Evolutionary conservation across 1,140 invertebrate species (phyloP), one percentile per base, ranked within the genome.

Genomic region (Drosophila setifemur): DNA sequence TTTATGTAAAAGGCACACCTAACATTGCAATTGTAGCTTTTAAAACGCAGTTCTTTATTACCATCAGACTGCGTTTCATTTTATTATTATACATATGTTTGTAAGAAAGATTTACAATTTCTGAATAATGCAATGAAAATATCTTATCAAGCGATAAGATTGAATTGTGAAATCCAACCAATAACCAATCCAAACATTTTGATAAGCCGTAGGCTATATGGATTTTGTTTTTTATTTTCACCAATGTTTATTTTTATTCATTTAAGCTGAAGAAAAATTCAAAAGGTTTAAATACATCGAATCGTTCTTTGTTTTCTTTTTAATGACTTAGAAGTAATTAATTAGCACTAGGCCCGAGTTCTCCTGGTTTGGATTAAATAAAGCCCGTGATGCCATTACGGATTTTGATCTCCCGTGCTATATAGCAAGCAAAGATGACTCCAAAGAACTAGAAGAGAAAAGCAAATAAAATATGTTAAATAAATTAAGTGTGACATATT

Each of bases 361-460:
- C 5, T 19, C 6, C 42, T 8, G 47, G 9, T 35, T n/a, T 6
- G 39, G 3, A 12, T 6, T 61, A 61, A n/a, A 86, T 86, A 7
- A 87, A 78, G 43, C 88, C 86, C 4, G 78, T 85, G 4, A 89
- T 89, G 37, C 89, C 89, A 45, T 89, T 89, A 6, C 85, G 82
- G 31, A 90, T 90, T 50, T 88, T 90, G 23, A 90, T 89, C 45
- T 90, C 82, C 28, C 89, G 76, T 8, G 90, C 90, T 12, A 91
- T 82, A 44, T 91, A 90, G 39, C 91, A 91, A 19, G 91, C 90
- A 55, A 91, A 91, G 19, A 91, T 57, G 7, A 91, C 89, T 9
- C 91, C 91, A 16, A 91, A 76, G 70, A 91, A 88, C 91, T 91
- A 69, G n/a, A n/a, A n/a, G n/a, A n/a, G n/a, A n/a, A n/a, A n/a